These are phyloP conservation scores for Ophion slaviceki DNA, from an alignment of 2,888 invertebrate species.

Conservation along the genomic window DNA sequence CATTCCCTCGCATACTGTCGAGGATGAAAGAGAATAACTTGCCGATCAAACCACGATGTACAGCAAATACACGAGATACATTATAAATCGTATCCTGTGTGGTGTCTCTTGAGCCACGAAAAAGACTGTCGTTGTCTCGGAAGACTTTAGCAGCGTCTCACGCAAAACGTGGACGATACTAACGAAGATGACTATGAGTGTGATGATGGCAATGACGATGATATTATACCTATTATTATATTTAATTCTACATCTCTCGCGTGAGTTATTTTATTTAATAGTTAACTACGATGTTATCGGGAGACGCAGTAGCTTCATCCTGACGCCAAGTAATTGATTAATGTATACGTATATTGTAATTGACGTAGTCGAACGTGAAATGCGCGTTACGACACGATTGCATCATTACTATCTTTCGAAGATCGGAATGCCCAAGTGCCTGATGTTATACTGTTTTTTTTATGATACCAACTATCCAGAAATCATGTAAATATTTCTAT, in stretches of 20 bases:
- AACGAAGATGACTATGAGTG: conserved; percentile 36
- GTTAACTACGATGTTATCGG: conserved; percentile 57
- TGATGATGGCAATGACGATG: conserved; percentile 46
- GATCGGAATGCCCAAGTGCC: conserved; percentile 60
- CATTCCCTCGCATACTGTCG: neutral
- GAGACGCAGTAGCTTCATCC: conserved; percentile 8
- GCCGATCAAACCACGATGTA: neutral
- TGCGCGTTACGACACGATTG: conserved; percentile 49
- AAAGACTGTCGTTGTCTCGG: conserved; percentile 56
- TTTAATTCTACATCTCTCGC: conserved; percentile 68
- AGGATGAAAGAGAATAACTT: neutral
- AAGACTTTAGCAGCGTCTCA: conserved; percentile 19
- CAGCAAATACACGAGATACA: conserved; percentile 10
- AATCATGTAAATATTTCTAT: conserved; percentile 78
- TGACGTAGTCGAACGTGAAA: conserved; percentile 47
- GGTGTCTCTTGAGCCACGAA: conserved; percentile 37
- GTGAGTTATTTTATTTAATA: conserved; percentile 71
- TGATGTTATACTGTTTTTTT: conserved; percentile 69
- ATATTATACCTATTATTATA: conserved; percentile 61
- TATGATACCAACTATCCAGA: conserved; percentile 72
- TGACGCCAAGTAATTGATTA: conserved; percentile 25
- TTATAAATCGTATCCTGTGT: conserved; percentile 1
- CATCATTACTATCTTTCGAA: conserved; percentile 37
- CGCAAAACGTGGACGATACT: conserved; percentile 20
- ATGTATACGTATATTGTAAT: conserved; percentile 37